Base-by-base conservation (phyloP, 2,113 vertebrate genomes). In the Sarotherodon lohbergeri region DNA sequence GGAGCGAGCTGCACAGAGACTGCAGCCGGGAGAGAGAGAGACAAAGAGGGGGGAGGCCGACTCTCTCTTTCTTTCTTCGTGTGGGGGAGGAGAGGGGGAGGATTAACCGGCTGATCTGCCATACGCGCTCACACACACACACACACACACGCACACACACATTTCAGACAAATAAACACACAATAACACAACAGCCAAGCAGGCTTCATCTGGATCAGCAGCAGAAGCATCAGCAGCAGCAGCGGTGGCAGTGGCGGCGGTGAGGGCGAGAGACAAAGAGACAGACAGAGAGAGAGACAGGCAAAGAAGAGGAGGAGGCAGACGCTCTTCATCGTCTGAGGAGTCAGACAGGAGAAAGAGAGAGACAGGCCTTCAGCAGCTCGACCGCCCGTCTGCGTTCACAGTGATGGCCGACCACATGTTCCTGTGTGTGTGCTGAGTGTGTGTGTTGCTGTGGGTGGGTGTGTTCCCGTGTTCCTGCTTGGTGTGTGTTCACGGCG, bases 21-120 rank as follows among this genome's bases (percentile, higher is more conserved):
- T 71, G 87, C 85, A 89, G 89, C 87, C 81, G 83, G 48, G 73
- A 79, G 88, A 81, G 90, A 86, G 85, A 86, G 87, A 88, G 85
- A 88, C 86, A 93, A 90, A 93, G 87, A 93, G 92, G 85, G 88
- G 85, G 90, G 88, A 90, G 91, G 82, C 84, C 14, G 55, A 91
- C 81, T 89, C 86, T 88, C 71, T 73, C 89, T 93, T 89, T 88
- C 90, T 93, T 86, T 94, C 88, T 91, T 92, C 29, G 34, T 91
- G 89, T 91, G 93, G 93, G 94, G 91, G 92, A 91, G 85, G 92
- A 93, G 89, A 90, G 92, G 89, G 92, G 90, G 91, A 93, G 93
- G 93, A 94, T 95, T 95, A 94, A 83, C 92, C 83, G 90, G 92
- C 93, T 93, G 78, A 94, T 94, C 87, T 91, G 90, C 63, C 55